phyloP scores from a whole-genome alignment of 53 echinoderm and acorn worm genomes.

The Paelopatides confundens region DNA sequence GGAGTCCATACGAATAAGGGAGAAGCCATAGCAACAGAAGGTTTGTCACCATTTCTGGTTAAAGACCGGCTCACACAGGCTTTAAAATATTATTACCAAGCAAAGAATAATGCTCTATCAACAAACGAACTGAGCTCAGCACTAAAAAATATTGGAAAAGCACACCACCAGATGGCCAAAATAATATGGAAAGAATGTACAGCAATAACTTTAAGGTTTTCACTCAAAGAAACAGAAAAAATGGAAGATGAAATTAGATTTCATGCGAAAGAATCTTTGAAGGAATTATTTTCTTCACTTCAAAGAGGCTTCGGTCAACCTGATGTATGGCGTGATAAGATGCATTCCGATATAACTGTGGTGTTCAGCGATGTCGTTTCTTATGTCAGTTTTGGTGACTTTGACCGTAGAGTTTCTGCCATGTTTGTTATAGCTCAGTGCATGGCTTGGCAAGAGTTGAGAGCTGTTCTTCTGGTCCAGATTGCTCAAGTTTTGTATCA shows the following conservation, averaged over 20 bases:
- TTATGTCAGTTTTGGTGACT: slow-evolving; percentile 12
- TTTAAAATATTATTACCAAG: slow-evolving; percentile 25
- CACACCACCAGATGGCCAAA: slow-evolving; percentile 22
- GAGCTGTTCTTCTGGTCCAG: not conserved
- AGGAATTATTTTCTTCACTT: slow-evolving; percentile 4
- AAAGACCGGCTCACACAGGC: slow-evolving; percentile 11
- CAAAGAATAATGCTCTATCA: not conserved
- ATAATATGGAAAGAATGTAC: not conserved
- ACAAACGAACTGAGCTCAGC: not conserved
- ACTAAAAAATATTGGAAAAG: slow-evolving; percentile 20
- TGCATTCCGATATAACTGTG: slow-evolving; percentile 3
- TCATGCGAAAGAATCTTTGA: slow-evolving; percentile 10
- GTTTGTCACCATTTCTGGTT: slow-evolving; percentile 8
- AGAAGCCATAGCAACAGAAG: slow-evolving; percentile 1
- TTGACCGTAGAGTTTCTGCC: slow-evolving; percentile 9
- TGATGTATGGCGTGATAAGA: slow-evolving; percentile 1
- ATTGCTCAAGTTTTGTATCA: not conserved
- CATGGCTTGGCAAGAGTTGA: slow-evolving; percentile 20
- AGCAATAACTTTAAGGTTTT: not conserved
- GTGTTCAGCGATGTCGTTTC: not conserved
- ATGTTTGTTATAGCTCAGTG: slow-evolving; percentile 23
- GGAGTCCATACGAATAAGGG: not conserved
- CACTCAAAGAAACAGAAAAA: not conserved
- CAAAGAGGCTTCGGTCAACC: not conserved
- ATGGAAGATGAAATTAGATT: slow-evolving; percentile 15